Base-by-base conservation (phyloP, 2,888 invertebrate species). In the Euproctis similis region DNA sequence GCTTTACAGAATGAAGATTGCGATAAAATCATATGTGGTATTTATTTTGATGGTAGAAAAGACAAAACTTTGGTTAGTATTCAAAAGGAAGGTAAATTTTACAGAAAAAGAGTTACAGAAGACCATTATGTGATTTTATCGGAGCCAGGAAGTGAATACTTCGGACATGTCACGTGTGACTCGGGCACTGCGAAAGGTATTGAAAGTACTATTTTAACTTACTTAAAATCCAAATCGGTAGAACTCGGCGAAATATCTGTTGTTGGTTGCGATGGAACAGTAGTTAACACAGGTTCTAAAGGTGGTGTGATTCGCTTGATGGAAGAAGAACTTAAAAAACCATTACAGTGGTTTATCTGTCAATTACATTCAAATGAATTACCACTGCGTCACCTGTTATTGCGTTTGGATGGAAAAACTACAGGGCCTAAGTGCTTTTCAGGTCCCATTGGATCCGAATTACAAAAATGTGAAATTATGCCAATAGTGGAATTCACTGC, bases 11-110 rank as follows among this genome's bases (percentile, higher is more conserved):
- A 25, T 25, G 11, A n/a, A 20, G 12, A 28, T 10, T 10, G 28
- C 11, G 19, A 19, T 12, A 24, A 30, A 30, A 19, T 2, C 4
- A 16, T 18, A 18, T 18, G 11, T 8, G 18, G 17, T 11, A 16
- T 26, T 10, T 26, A 18, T 18, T 17, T 26, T 26, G 18, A 24
- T 38, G 55, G 36, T 21, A 39, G 14, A 22, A 28, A 28, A 17
- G 14, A 22, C 7, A 21, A 28, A 8, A 17, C 22, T 20, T 27
- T 27, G 21, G 12, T 19, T 27, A 5, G 20, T 19, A 9, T 20
- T 21, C 4, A 27, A 12, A 21, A 20, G 8, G 10, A 20, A 9
- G 19, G 19, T 1, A 27, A 14, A 10, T 22, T 13, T 24, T 13
- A 24, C 4, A 16, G 28, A 16, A 22, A 22, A 17, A 2, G 16